These are phyloP conservation scores for Leptobrachium ailaonicum DNA, from an alignment of 2,113 vertebrate genomes.

Conservation along the genomic window DNA sequence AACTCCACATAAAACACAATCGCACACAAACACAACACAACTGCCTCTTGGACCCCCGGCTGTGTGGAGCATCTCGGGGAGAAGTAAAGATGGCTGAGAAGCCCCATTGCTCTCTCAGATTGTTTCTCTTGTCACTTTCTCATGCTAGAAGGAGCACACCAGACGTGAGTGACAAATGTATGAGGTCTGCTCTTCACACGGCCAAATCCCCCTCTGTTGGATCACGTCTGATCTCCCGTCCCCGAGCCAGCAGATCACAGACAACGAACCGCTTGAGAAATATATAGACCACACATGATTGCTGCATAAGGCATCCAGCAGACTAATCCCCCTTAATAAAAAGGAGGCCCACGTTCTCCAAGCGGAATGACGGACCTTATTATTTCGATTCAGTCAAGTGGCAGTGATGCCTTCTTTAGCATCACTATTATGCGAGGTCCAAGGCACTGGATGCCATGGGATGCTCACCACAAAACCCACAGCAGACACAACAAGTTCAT, in stretches of 20 bases:
- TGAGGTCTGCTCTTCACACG: neutral
- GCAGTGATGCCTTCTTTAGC: constrained; percentile 20
- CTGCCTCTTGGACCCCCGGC: neutral
- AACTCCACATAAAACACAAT: too few species aligned
- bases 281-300: constrained; percentile 35
- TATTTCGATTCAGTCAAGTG: constrained; percentile 38
- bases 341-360: neutral
- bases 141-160: constrained; percentile 19
- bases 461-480: neutral
- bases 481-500: neutral
- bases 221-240: neutral
- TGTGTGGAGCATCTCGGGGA: neutral
- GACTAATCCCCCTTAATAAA: neutral
- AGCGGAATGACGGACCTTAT: constrained; percentile 1
- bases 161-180: constrained; percentile 8
- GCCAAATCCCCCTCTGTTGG: constrained; percentile 19
- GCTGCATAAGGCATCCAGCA: neutral
- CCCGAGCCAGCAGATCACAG: neutral
- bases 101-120: constrained; percentile 10
- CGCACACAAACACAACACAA: too few species aligned
- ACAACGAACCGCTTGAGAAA: neutral
- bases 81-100: constrained; percentile 31
- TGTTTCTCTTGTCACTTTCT: constrained; percentile 20
- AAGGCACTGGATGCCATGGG: neutral
- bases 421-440: constrained; percentile 6